These are phyloP conservation scores for Rhinolophus ferrumequinum DNA, from an alignment of 2,113 vertebrate species.

Conservation along the genomic window DNA sequence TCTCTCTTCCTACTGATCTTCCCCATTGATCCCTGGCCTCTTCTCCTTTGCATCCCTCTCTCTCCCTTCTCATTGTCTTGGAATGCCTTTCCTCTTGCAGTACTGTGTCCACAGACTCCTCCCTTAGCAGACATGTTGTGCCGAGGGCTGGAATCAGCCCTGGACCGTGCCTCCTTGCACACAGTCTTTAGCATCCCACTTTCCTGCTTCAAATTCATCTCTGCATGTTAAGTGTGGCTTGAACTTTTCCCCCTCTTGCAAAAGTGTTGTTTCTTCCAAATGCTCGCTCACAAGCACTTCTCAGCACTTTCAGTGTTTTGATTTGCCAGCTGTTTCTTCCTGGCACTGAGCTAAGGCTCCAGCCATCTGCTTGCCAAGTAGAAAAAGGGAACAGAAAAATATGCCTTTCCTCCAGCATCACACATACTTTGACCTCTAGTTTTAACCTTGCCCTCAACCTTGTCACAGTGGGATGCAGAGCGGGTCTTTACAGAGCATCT, in stretches of 20 bases:
- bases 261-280: conserved; percentile 64
- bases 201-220: neutral
- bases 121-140: fast-evolving
- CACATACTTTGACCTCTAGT: neutral
- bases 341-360: neutral
- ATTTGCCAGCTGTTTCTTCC: conserved; percentile 52
- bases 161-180: no score
- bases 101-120: fast-evolving
- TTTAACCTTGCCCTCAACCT: neutral
- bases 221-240: conserved; percentile 49
- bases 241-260: conserved; percentile 65
- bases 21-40: fast-evolving
- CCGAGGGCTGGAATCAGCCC: neutral
- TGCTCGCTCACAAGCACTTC: conserved; percentile 62
- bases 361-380: conserved; percentile 46
- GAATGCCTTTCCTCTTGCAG: neutral
- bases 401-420: neutral
- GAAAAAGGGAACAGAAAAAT: neutral
- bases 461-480: neutral
- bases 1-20: no score
- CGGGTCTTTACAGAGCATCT: neutral
- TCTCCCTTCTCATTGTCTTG: neutral
- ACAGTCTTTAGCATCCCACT: neutral
- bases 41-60: no score
- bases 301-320: conserved; percentile 62